A percentile compares a stretch with the other conserved stretches of the same genome.
Evolutionary conservation across 2,888 invertebrate species (phyloP).

Genomic region (Hybos culiciformis): DNA sequence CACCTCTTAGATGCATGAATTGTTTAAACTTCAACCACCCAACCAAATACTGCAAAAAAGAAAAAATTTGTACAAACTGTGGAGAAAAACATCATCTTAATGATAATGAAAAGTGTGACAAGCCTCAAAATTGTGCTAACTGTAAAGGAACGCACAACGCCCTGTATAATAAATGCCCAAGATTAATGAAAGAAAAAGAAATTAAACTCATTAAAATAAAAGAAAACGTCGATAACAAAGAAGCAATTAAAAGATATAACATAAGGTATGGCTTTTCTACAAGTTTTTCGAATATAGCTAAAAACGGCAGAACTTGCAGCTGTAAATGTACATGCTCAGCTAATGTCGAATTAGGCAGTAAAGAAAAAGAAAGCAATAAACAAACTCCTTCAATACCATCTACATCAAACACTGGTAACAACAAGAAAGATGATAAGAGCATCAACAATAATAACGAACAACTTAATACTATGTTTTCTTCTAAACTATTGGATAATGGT

Average conservation of each 20-base stretch:
- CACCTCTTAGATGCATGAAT: not conserved
- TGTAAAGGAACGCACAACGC: not conserved
- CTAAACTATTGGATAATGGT: too few relatives aligned
- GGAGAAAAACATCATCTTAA: not conserved
- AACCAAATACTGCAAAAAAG: not conserved
- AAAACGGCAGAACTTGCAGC: not conserved
- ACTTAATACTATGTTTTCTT: too few relatives aligned
- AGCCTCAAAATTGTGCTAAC: not conserved
- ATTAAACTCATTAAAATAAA: not conserved
- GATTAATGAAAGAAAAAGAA: not conserved
- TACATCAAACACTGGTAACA: not conserved
- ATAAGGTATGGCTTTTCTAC: not conserved
- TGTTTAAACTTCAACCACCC: not conserved
- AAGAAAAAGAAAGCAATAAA: not conserved
- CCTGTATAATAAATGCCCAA: not conserved
- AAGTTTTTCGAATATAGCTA: not conserved
- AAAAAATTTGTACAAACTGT: not conserved
- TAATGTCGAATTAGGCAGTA: too few relatives aligned
- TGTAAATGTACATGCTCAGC: not conserved
- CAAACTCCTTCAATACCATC: not conserved
- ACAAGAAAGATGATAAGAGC: not conserved
- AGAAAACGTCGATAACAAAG: not conserved
- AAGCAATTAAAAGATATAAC: not conserved
- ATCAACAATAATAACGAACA: too few relatives aligned
- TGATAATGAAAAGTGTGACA: not conserved